phyloP scores from a whole-genome alignment of 2,888 invertebrate genomes.

The Trachelus iudaicus region DNA sequence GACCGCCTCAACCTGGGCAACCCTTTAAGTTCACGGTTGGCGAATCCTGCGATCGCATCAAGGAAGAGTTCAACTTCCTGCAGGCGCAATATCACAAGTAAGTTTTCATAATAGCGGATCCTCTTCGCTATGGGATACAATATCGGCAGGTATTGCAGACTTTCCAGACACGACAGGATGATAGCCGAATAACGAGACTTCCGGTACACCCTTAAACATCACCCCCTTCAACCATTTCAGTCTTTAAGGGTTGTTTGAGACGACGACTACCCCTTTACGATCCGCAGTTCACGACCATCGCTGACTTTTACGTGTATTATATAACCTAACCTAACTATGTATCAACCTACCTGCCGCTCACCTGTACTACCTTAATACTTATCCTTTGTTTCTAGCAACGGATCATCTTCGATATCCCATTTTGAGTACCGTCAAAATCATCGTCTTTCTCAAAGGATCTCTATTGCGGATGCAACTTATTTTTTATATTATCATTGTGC shows the following conservation, averaged over 20 bases:
- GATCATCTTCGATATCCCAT: not conserved
- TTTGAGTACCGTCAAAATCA: not conserved
- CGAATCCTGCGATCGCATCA: conserved; percentile 94
- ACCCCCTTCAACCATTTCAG: not conserved
- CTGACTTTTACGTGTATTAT: not conserved
- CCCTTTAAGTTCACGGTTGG: conserved; percentile 93
- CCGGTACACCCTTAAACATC: not conserved
- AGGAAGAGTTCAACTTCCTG: conserved; percentile 95
- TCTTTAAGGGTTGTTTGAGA: not conserved
- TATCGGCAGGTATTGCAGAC: not conserved
- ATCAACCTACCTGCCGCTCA: not conserved
- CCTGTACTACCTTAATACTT: not conserved
- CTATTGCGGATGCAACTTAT: not conserved
- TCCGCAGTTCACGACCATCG: not conserved
- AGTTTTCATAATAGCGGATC: conserved; percentile 63
- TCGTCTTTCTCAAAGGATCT: not conserved
- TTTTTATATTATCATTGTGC: not conserved
- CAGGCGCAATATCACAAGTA: conserved; percentile 97
- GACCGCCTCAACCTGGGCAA: conserved; percentile 89
- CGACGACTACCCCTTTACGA: not conserved
- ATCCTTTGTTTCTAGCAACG: not conserved
- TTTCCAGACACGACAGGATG: not conserved
- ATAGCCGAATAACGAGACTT: not conserved
- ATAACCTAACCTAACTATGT: not conserved
- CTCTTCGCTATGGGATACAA: not conserved